Evolutionary conservation across 1,140 invertebrate genomes (phyloP).

Genomic region (Matsumurasca onukii): DNA sequence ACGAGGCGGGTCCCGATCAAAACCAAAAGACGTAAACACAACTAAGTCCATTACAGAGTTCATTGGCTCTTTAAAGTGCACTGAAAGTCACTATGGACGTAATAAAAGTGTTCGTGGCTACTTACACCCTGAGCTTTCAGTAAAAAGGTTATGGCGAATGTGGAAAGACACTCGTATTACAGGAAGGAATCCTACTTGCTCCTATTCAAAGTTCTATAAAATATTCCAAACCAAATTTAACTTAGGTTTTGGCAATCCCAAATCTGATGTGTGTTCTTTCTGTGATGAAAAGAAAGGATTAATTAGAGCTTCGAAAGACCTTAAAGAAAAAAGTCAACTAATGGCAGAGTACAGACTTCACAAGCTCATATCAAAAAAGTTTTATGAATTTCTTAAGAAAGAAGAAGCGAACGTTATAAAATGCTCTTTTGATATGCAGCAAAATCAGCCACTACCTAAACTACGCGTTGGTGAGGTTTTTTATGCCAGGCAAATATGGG

Average conservation of each 20-base stretch:
- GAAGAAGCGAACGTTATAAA: neutral
- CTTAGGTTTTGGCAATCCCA: slow-evolving; percentile 18
- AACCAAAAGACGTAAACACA: slow-evolving; percentile 4
- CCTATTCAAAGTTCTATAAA: slow-evolving; percentile 17
- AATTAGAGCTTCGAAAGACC: slow-evolving; percentile 12
- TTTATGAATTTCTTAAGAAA: neutral
- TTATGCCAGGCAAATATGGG: slow-evolving; percentile 44
- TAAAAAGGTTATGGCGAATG: slow-evolving; percentile 22
- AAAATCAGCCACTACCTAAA: slow-evolving; percentile 35
- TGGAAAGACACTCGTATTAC: slow-evolving; percentile 7
- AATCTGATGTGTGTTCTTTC: slow-evolving; percentile 19
- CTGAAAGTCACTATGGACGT: slow-evolving; percentile 22
- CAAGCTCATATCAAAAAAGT: slow-evolving; percentile 14
- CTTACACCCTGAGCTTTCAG: slow-evolving; percentile 7
- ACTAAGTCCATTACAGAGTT: slow-evolving; percentile 2
- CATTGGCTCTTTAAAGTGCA: slow-evolving; percentile 1
- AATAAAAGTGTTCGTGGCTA: slow-evolving; percentile 21
- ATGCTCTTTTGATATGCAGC: slow-evolving; percentile 35
- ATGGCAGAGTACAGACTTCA: slow-evolving; percentile 14
- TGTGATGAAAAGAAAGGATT: slow-evolving; percentile 13
- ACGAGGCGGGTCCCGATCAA: slow-evolving; percentile 10
- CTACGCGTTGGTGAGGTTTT: slow-evolving; percentile 31
- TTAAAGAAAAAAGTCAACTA: neutral
- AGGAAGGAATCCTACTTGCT: neutral
- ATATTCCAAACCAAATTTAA: slow-evolving; percentile 26